phyloP scores from a whole-genome alignment of 2,888 invertebrate genomes.

The Drosophila meridionalis region DNA sequence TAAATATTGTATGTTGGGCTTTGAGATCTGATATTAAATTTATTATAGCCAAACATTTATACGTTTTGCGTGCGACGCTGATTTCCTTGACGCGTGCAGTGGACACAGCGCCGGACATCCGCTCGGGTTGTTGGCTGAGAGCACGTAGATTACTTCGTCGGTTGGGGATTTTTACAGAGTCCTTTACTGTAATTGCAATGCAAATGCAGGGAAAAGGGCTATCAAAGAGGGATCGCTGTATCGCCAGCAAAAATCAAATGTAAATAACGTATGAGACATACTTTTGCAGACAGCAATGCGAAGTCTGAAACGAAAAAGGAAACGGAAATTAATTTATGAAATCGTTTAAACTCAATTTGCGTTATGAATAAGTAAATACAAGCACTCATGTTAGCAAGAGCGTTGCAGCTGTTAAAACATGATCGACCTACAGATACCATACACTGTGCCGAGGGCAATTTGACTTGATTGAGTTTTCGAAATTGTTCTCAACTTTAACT shows the following conservation, averaged over 20 bases:
- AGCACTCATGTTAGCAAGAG: slow-evolving; percentile 5
- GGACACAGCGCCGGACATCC: slow-evolving; percentile 51
- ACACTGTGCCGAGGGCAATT: not conserved
- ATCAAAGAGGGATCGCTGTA: slow-evolving; percentile 38
- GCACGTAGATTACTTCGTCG: slow-evolving; percentile 36
- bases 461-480: not conserved
- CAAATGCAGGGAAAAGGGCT: slow-evolving; percentile 49
- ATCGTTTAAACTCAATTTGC: slow-evolving; percentile 76
- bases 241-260: slow-evolving; percentile 49
- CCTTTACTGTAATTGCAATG: slow-evolving; percentile 52
- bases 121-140: slow-evolving; percentile 27
- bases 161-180: not conserved
- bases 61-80: slow-evolving; percentile 23
- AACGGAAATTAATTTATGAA: slow-evolving; percentile 79
- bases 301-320: slow-evolving; percentile 43
- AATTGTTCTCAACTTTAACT: not conserved
- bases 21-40: slow-evolving; percentile 54
- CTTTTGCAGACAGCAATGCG: slow-evolving; percentile 19
- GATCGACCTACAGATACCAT: slow-evolving; percentile 18
- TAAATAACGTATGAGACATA: slow-evolving; percentile 38
- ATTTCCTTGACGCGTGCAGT: slow-evolving; percentile 24
- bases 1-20: slow-evolving; percentile 42
- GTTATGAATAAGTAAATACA: slow-evolving; percentile 59
- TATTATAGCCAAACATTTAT: slow-evolving; percentile 31
- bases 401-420: not conserved